Conservation (phyloP, 2,113 vertebrate species). For the Lasiurus borealis region DNA sequence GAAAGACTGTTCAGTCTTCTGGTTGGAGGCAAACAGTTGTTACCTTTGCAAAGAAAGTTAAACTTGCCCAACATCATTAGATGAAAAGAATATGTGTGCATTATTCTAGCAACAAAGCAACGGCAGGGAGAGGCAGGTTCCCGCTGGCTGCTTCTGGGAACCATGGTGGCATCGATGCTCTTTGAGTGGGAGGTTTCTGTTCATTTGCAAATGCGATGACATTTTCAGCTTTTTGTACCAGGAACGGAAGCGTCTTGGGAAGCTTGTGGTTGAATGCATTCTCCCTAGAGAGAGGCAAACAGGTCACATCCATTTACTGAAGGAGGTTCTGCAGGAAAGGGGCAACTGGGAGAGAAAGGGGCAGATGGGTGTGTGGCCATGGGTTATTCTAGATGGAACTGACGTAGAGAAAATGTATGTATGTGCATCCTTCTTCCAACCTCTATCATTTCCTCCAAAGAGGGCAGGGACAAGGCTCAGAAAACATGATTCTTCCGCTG, state of each 20-base stretch:
- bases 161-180: conserved; percentile 55
- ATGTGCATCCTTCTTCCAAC: conserved; percentile 57
- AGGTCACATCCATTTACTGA: conserved; percentile 84
- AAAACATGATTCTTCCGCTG: background rate
- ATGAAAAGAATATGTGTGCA: conserved; percentile 33
- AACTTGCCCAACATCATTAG: background rate
- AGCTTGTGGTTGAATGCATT: conserved; percentile 80
- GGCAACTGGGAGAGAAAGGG: background rate
- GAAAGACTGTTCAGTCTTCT: conserved; percentile 34
- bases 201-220: conserved; percentile 86
- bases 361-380: background rate
- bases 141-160: conserved; percentile 30
- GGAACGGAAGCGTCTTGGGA: conserved; percentile 80
- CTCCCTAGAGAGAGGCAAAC: conserved; percentile 86
- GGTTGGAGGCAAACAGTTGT: background rate
- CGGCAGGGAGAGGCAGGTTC: conserved; percentile 63
- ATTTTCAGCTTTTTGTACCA: conserved; percentile 87
- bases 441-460: conserved; percentile 3
- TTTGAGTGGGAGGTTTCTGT: conserved; percentile 81
- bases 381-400: conserved; percentile 55
- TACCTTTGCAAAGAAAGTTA: conserved; percentile 57
- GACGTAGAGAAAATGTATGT: conserved; percentile 54
- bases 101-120: conserved; percentile 74
- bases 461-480: background rate
- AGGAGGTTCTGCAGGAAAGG: background rate